These are phyloP conservation scores for Kradibia gibbosae DNA, from an alignment of 1,140 invertebrate species.

Conservation along the genomic window DNA sequence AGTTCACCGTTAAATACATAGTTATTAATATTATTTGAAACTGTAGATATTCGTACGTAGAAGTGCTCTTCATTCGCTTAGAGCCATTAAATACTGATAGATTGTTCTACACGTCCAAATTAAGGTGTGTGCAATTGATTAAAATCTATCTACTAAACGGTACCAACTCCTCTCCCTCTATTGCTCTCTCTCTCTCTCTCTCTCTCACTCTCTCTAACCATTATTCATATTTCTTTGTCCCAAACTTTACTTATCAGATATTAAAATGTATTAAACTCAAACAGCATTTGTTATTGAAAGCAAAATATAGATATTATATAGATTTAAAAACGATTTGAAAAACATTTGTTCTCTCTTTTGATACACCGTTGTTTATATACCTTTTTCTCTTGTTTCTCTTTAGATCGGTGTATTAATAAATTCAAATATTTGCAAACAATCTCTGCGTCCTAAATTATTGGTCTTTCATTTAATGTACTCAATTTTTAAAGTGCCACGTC, in stretches of 20 bases:
- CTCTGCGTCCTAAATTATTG: neutral
- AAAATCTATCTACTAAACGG: neutral
- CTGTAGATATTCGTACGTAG: too few species aligned
- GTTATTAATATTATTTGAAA: too few species aligned
- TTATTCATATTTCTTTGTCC: neutral
- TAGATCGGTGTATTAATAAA: neutral
- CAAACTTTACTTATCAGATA: too few species aligned
- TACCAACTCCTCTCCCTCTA: neutral
- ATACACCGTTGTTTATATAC: too few species aligned
- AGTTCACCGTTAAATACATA: too few species aligned
- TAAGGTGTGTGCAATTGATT: too few species aligned
- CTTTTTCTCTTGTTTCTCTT: neutral
- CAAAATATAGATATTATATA: neutral
- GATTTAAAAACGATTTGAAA: neutral
- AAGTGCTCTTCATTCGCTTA: too few species aligned
- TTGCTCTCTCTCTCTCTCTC: constrained; percentile 2
- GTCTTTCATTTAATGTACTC: neutral
- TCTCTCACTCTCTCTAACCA: neutral
- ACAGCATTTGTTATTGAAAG: neutral
- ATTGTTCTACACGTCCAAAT: too few species aligned
- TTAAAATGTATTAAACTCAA: too few species aligned
- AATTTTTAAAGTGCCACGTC: neutral
- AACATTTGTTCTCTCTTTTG: too few species aligned
- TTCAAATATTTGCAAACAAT: neutral
- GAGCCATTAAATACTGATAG: too few species aligned